phyloP scores from a whole-genome alignment of 2,113 vertebrate genomes.

The Erinaceus europaeus region DNA sequence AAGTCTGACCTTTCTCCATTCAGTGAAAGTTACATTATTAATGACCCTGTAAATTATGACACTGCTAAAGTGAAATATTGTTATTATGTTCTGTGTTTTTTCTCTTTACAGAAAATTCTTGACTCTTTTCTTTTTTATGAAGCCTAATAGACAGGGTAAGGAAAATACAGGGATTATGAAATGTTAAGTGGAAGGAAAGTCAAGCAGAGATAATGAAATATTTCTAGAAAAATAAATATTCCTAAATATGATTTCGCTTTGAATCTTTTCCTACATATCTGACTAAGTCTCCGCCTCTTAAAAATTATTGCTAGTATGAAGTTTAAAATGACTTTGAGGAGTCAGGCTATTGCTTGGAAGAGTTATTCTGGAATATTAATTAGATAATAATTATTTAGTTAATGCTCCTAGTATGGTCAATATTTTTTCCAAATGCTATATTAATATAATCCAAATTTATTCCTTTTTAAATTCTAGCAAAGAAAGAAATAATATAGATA shows the following conservation, averaged over 20 bases:
- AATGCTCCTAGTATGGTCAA: neutral
- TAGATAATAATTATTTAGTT: constrained; percentile 5
- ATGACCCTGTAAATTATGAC: constrained; percentile 65
- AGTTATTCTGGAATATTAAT: neutral
- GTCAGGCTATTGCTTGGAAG: constrained; percentile 34
- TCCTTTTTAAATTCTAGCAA: neutral
- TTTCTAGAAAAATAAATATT: constrained; percentile 49
- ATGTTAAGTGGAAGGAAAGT: constrained; percentile 11
- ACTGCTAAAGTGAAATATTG: constrained; percentile 58
- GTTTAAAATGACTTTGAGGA: neutral
- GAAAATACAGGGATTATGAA: constrained; percentile 51
- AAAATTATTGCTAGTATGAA: no score
- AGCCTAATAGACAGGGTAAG: constrained; percentile 63
- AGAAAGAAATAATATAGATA: neutral
- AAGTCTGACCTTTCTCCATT: constrained; percentile 63
- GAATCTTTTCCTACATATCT: constrained; percentile 29
- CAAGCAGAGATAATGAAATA: constrained; percentile 59
- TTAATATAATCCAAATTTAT: neutral
- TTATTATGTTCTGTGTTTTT: constrained; percentile 45
- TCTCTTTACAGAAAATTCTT: constrained; percentile 60
- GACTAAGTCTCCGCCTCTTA: constrained; percentile 1
- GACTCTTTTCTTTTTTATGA: constrained; percentile 54
- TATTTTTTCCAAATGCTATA: neutral
- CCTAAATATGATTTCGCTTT: constrained; percentile 54
- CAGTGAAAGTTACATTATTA: constrained; percentile 66